Evolutionary conservation across 2,797 vertebrate genomes (phyloP).

Genomic region (Siniperca undulata): DNA sequence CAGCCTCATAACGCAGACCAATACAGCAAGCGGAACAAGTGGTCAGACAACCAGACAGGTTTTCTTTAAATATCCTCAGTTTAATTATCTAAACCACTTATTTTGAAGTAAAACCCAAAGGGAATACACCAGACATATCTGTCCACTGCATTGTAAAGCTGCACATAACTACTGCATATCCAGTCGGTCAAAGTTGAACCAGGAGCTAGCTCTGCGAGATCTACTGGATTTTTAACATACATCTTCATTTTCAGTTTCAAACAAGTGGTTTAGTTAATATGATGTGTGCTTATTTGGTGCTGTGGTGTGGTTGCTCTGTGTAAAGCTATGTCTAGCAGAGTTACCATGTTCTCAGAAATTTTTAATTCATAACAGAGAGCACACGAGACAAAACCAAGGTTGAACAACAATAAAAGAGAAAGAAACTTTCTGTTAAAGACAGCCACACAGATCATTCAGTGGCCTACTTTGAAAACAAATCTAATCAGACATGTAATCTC

Average conservation of each 20-base stretch:
- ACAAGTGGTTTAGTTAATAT: background rate
- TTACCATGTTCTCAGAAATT: background rate
- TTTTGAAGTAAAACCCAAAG: constrained; percentile 1
- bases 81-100: constrained; percentile 21
- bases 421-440: background rate
- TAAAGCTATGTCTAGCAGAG: background rate
- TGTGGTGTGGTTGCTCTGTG: background rate
- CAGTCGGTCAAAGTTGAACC: background rate
- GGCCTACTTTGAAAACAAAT: background rate
- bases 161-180: background rate
- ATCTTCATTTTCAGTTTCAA: background rate
- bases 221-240: background rate
- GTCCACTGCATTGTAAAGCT: background rate
- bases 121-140: background rate
- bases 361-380: background rate
- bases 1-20: constrained; percentile 5
- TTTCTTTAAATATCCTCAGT: constrained; percentile 6
- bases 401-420: background rate
- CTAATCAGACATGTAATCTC: background rate
- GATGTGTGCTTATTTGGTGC: background rate
- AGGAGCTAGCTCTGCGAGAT: background rate
- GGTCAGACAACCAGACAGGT: background rate
- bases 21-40: background rate
- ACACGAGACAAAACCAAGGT: background rate
- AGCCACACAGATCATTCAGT: background rate